Base-by-base conservation (phyloP, 1,140 invertebrate species). In the Musca vetustissima region DNA sequence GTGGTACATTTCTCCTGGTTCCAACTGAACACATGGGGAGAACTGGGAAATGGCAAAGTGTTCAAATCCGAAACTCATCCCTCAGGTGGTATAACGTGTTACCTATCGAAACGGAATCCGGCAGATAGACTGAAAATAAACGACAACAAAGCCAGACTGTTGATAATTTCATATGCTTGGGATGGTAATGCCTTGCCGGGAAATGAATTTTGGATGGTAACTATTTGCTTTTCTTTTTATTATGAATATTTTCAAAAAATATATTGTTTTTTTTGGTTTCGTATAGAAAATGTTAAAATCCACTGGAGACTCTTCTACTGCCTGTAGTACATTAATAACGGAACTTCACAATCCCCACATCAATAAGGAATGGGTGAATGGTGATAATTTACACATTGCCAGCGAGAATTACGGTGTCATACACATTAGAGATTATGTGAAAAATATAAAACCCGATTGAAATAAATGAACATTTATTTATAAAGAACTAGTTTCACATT, bases 161-260 rank as follows among this genome's bases (percentile, higher is more conserved):
- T 69, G 0, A 84, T 90, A 11, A 85, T 89, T 4, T 89, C 86
- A 1, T 90, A 90, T 71, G 87, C 89, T 1, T 89, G 88, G 86
- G 89, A 90, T 75, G 86, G 87, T 9, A 91, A 91, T 73, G 84
- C 89, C 1, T 83, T 89, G 65, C 89, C 89, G 2, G 89, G 89
- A 72, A 88, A 87, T 69, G 87, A 88, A 66, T 88, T 85, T 72
- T 88, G 87, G 87, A 50, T 49, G 32, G 78, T 79, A 65, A 67
- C 66, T 64, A 21, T 17, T 52, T 4, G 8, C 17, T 19, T 17
- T 15, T 32, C 22, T 36, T 19, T 14, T 13, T 19, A 47, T 28
- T 4, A 28, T 4, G 28, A 48, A 43, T 22, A 43, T 52, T 52
- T 43, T 49, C 65, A 48, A 7, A 43, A 28, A 53, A 36, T 15